These are phyloP conservation scores for Callorhinus ursinus DNA, from an alignment of 2,113 vertebrate genomes.

Conservation along the genomic window DNA sequence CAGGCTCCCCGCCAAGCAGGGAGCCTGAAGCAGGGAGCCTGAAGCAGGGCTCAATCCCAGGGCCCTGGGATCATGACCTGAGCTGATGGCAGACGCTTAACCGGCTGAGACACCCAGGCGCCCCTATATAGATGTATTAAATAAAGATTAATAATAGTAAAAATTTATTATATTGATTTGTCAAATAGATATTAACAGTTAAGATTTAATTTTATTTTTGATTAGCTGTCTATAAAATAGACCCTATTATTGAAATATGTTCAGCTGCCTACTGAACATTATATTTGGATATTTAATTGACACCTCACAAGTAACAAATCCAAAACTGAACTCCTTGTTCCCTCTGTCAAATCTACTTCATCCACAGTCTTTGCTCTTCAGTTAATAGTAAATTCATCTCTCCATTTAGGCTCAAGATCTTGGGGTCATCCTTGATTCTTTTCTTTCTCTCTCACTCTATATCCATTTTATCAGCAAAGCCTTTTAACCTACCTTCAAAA, in stretches of 20 bases:
- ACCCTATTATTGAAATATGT: neutral
- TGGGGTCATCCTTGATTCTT: neutral
- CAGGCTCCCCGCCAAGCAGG: neutral
- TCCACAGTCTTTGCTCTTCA: neutral
- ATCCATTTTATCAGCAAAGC: neutral
- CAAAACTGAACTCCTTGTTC: neutral
- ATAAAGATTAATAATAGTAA: conserved; percentile 15
- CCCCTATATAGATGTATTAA: neutral
- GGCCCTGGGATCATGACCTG: neutral
- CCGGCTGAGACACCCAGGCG: neutral
- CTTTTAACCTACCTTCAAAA: neutral
- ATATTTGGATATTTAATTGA: conserved; percentile 23
- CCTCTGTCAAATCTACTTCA: neutral
- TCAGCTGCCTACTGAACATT: neutral
- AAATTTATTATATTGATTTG: neutral
- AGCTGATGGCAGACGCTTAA: neutral
- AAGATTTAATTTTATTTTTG: conserved; percentile 53
- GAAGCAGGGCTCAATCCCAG: neutral
- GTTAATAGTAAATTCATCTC: neutral
- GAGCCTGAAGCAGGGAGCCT: no score
- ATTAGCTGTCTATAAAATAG: conserved; percentile 31
- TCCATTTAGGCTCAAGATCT: neutral
- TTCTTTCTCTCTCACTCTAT: neutral
- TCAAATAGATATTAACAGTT: conserved; percentile 4
- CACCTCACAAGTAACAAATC: neutral